Conservation (phyloP, 2,113 vertebrate genomes). For the Paraplagusia blochii region DNA sequence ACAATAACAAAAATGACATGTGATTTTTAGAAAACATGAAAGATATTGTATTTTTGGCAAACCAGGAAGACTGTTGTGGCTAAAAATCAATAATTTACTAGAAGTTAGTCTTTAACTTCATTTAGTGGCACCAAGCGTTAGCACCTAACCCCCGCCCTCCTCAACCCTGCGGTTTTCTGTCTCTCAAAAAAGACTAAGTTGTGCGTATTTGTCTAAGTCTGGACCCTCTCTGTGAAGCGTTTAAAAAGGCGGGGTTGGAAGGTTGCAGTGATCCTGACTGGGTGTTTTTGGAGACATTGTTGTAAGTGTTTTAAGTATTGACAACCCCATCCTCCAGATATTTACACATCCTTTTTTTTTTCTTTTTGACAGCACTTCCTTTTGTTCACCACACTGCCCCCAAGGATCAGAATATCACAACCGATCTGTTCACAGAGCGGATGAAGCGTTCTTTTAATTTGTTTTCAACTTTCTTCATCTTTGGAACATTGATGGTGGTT, state of each 20-base stretch:
- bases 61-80: too few relatives aligned
- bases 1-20: too few relatives aligned
- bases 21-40: too few relatives aligned
- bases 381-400: slow-evolving; percentile 64
- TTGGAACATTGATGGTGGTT: neutral
- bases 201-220: slow-evolving; percentile 10
- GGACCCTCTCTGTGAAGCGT: slow-evolving; percentile 56
- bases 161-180: too few relatives aligned
- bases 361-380: slow-evolving; percentile 74
- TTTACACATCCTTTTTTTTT: slow-evolving; percentile 74
- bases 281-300: slow-evolving; percentile 58
- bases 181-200: too few relatives aligned
- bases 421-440: slow-evolving; percentile 66
- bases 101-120: too few relatives aligned
- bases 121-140: too few relatives aligned
- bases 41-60: too few relatives aligned
- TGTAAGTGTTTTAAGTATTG: slow-evolving; percentile 59
- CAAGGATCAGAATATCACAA: slow-evolving; percentile 63
- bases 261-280: slow-evolving; percentile 57
- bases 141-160: too few relatives aligned
- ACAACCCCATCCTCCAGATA: slow-evolving; percentile 76
- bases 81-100: too few relatives aligned
- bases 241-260: slow-evolving; percentile 49
- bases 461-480: slow-evolving; percentile 67
- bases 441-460: slow-evolving; percentile 73